Conservation (phyloP, 2,113 vertebrate genomes). For the Scalopus aquaticus region DNA sequence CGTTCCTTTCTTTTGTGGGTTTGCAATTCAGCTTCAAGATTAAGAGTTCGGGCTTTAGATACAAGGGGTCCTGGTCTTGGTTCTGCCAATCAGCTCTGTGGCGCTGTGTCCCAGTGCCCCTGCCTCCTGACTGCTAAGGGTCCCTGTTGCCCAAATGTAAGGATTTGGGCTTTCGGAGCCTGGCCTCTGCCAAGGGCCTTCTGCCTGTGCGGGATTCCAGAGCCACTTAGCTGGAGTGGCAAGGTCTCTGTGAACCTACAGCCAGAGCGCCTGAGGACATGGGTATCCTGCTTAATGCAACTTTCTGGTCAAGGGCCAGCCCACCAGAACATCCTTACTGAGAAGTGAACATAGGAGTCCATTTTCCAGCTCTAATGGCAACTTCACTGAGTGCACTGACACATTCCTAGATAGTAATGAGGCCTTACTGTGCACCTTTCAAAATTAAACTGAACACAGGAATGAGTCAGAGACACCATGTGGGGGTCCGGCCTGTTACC, state of each 20-base stretch:
- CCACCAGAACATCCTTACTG: not conserved
- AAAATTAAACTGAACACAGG: not conserved
- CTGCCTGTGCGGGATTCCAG: not conserved
- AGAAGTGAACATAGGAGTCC: not conserved
- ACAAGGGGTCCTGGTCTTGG: not conserved
- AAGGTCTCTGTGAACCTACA: constrained; percentile 22
- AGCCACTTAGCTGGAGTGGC: not conserved
- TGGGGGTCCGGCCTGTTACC: not conserved
- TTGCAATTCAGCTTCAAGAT: not conserved
- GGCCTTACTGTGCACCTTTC: not conserved
- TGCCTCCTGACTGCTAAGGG: not conserved
- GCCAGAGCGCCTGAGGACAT: constrained; percentile 6
- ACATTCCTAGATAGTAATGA: constrained; percentile 29
- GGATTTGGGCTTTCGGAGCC: not conserved
- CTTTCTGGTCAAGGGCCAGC: constrained; percentile 36
- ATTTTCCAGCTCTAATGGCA: not conserved
- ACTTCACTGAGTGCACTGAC: not conserved
- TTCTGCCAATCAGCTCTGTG: not conserved
- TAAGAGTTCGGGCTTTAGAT: not conserved
- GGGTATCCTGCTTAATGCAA: constrained; percentile 43
- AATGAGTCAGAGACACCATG: not conserved
- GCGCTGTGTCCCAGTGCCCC: too few species aligned
- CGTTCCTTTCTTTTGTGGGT: not conserved
- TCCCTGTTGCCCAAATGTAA: not conserved
- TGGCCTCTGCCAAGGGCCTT: not conserved